Evolutionary conservation across 1,140 invertebrate genomes (phyloP).

Genomic region (Drosophila kikkawai): DNA sequence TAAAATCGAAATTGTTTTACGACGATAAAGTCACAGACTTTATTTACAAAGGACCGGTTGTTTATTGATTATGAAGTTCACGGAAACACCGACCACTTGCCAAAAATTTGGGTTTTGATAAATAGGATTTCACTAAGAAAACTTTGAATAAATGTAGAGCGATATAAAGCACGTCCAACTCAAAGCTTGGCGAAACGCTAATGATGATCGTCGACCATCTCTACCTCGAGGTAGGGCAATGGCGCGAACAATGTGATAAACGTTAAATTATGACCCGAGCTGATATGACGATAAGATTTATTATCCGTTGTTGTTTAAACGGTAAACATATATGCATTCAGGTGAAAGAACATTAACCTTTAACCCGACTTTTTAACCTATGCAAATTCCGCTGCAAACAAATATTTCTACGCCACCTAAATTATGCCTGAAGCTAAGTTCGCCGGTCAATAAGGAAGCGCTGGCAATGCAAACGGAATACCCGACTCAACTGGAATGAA

Average conservation of each 20-base stretch:
- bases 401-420: slow-evolving; percentile 6
- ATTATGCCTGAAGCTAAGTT: slow-evolving; percentile 4
- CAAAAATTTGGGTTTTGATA: no score
- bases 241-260: slow-evolving; percentile 26
- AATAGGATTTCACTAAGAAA: no score
- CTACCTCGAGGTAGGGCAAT: no score
- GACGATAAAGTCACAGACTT: no score
- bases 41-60: no score
- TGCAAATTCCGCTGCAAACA: slow-evolving; percentile 8
- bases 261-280: slow-evolving; percentile 8
- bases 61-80: no score
- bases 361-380: not conserved
- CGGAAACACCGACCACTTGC: no score
- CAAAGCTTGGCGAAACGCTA: no score
- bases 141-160: no score
- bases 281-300: slow-evolving; percentile 47
- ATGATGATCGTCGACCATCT: slow-evolving; percentile 5
- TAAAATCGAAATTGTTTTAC: no score
- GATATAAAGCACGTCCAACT: no score
- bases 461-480: slow-evolving; percentile 14
- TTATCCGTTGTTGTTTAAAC: slow-evolving; percentile 30
- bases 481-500: slow-evolving; percentile 27
- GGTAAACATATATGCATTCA: not conserved
- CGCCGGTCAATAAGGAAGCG: slow-evolving; percentile 37
- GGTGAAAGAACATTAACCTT: slow-evolving; percentile 20